Evolutionary conservation across 2,113 vertebrate species (phyloP).

Genomic region (Monarcha castaneiventris): DNA sequence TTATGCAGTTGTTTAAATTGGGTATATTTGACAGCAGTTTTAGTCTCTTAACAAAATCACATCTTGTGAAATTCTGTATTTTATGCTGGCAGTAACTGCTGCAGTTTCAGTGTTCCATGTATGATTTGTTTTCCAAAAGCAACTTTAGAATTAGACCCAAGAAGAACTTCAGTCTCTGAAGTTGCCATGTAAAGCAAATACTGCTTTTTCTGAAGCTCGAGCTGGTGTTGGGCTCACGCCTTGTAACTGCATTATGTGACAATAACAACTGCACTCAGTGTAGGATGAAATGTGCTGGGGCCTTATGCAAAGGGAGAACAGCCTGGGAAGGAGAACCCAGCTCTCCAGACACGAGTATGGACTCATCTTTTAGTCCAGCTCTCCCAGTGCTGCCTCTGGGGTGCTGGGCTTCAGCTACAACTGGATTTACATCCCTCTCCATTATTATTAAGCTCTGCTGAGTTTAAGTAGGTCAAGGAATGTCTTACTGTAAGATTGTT

Average conservation of each 20-base stretch:
- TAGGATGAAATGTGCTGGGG: not conserved
- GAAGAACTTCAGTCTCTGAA: not conserved
- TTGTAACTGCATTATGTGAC: not conserved
- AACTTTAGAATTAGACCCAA: not conserved
- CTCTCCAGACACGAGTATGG: not conserved
- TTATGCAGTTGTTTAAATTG: slow-evolving; percentile 47
- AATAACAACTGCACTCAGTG: not conserved
- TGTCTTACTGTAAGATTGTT: slow-evolving; percentile 12
- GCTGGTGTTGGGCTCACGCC: not conserved
- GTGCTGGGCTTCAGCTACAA: not conserved
- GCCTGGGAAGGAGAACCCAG: not conserved
- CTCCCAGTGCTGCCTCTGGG: not conserved
- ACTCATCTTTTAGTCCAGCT: not conserved
- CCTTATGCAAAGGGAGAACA: not conserved
- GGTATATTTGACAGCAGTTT: slow-evolving; percentile 49
- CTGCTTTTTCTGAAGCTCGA: not conserved
- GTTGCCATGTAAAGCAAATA: not conserved
- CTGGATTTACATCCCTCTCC: not conserved
- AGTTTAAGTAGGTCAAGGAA: slow-evolving; percentile 35
- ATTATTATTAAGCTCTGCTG: not conserved
- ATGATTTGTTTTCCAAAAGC: not conserved
- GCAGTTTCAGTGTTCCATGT: not conserved
- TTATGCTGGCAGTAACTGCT: slow-evolving; percentile 34
- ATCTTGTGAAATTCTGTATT: slow-evolving; percentile 43
- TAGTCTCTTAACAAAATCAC: slow-evolving; percentile 13